Evolutionary conservation across 2,888 invertebrate species (phyloP), one percentile per base, ranked within the genome.

Genomic region (Temnothorax unifasciatus): DNA sequence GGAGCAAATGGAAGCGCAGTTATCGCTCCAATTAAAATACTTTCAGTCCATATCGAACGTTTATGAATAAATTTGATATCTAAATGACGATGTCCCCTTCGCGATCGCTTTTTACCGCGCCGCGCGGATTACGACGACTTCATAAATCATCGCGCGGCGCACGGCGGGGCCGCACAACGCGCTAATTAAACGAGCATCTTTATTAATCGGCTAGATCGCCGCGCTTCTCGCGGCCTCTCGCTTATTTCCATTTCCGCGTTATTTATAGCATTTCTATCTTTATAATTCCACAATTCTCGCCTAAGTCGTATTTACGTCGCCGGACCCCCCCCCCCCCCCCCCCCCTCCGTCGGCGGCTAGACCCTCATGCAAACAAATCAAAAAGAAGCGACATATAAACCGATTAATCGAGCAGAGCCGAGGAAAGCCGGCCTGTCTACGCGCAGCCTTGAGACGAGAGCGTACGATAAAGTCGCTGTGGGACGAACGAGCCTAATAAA

Each of bases 401-500:
- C 77, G 66, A 77, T 77, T 77, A 77, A 77, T 77, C 77, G 77
- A 21, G 74, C 29, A 41, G 38, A 8, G 34, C n/a, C 61, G 61
- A 57, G 44, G 57, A 44, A 29, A 77, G 66, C 54, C 76, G 66
- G n/a, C 29, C 54, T 66, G 76, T 77, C 76, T 54, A 77, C 76
- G 64, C 41, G 52, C 54, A 77, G 54, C 77, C 77, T 77, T 77
- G 77, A 57, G 66, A 54, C 44, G 66, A 44, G 57, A 21, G 29
- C 29, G 64, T 5, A 68, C 66, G 77, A 77, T 77, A 77, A 77
- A 77, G 77, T 77, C 68, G 64, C 77, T 52, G 68, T 61, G 52
- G 57, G 77, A 83, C 77, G 82, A 63, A 74, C 82, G 52, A 74
- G 68, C 69, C 66, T 77, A 77, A 77, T 61, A 69, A 83, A 79